Conservation (phyloP, 2,888 invertebrate species). For the Spatulosminthurus flaviceps region DNA sequence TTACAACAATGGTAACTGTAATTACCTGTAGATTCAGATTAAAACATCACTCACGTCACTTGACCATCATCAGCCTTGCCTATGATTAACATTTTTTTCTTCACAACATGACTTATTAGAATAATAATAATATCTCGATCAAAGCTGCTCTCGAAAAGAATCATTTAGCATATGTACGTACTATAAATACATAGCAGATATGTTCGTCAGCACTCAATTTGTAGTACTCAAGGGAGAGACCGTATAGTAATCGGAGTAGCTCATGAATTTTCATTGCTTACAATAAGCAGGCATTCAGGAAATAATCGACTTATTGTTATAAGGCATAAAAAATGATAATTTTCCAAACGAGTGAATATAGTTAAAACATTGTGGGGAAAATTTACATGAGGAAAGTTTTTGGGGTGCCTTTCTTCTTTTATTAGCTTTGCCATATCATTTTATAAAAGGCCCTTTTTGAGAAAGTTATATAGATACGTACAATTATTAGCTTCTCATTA, state of each 20-base stretch:
- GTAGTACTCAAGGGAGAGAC: too few species aligned
- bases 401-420: background rate
- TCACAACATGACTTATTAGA: background rate
- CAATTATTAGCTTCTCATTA: background rate
- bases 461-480: background rate
- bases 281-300: background rate
- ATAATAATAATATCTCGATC: conserved; percentile 1
- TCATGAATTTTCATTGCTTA: conserved; percentile 4
- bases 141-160: too few species aligned
- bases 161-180: too few species aligned
- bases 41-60: conserved; percentile 18
- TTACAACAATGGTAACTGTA: conserved; percentile 9
- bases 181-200: too few species aligned
- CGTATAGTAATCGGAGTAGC: too few species aligned
- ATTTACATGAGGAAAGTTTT: background rate
- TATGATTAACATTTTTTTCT: conserved; percentile 1
- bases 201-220: too few species aligned
- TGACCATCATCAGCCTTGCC: background rate
- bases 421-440: background rate
- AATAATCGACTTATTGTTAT: background rate
- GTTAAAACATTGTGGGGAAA: too few species aligned
- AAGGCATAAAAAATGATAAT: background rate
- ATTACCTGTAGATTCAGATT: conserved; percentile 14
- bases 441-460: background rate
- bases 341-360: background rate